Conservation (phyloP, 2,797 vertebrate genomes). For the Trematomus bernacchii region DNA sequence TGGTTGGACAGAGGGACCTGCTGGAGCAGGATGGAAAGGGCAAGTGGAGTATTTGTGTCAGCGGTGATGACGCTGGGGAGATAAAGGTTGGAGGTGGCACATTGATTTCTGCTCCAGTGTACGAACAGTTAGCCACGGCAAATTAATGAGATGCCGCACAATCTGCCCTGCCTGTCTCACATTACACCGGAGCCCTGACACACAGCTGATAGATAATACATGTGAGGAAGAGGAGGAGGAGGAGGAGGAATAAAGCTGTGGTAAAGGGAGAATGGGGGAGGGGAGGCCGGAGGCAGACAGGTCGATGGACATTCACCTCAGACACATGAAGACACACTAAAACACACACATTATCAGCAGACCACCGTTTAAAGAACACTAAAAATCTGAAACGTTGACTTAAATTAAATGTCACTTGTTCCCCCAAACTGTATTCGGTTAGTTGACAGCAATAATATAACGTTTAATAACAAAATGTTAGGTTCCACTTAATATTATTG, state of each 20-base stretch:
- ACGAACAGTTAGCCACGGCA: constrained; percentile 74
- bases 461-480: too few relatives aligned
- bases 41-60: constrained; percentile 53
- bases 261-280: constrained; percentile 40
- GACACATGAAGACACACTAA: constrained; percentile 34
- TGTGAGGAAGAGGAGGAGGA: constrained; percentile 41
- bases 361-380: constrained; percentile 3
- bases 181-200: constrained; percentile 79
- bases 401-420: too few relatives aligned
- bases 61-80: constrained; percentile 41
- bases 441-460: too few relatives aligned
- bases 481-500: too few relatives aligned
- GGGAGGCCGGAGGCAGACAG: constrained; percentile 46
- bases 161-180: constrained; percentile 74
- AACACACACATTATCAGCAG: constrained; percentile 15
- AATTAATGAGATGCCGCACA: constrained; percentile 77
- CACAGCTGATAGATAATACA: constrained; percentile 79
- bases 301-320: constrained; percentile 53
- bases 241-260: constrained; percentile 57
- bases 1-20: constrained; percentile 41
- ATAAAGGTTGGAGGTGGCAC: constrained; percentile 62
- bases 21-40: constrained; percentile 50
- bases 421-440: too few relatives aligned
- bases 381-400: too few relatives aligned
- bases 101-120: constrained; percentile 68